Conservation (phyloP, 92 coral and sea anemone genomes). For the Umimayanthus chanpuru region DNA sequence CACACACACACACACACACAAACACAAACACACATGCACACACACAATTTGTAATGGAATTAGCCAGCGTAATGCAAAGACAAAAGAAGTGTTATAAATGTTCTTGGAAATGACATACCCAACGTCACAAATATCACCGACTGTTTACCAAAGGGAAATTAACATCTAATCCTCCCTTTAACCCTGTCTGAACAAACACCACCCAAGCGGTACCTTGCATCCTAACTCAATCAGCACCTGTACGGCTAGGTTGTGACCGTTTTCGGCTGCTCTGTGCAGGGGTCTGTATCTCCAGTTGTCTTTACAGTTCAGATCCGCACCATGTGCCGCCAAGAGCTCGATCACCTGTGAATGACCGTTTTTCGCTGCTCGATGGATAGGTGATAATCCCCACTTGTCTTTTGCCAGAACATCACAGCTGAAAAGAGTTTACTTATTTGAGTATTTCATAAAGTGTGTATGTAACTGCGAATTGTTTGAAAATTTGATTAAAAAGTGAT, state of each 20-base stretch:
- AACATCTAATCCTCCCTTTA: no score
- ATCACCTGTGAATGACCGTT: constrained; percentile 67
- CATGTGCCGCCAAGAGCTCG: constrained; percentile 44
- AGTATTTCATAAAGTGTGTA: neutral
- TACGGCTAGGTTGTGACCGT: constrained; percentile 60
- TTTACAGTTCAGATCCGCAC: constrained; percentile 52
- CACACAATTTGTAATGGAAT: no score
- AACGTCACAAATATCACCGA: no score
- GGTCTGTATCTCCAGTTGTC: constrained; percentile 80
- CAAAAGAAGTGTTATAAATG: no score
- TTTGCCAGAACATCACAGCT: constrained; percentile 37
- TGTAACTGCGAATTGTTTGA: neutral
- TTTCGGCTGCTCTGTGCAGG: constrained; percentile 78
- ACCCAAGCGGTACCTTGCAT: constrained; percentile 5
- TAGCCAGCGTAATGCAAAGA: no score
- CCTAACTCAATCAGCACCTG: constrained; percentile 58
- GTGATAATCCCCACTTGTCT: constrained; percentile 76
- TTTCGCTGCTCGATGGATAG: constrained; percentile 78
- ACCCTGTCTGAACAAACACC: no score
- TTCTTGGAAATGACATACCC: no score
- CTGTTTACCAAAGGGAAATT: no score
- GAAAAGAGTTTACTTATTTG: neutral
- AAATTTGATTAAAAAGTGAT: no score
- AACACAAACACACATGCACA: no score
- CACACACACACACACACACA: no score